Conservation (phyloP, 1,140 invertebrate species). For the Leptinotarsa undecemlineata region DNA sequence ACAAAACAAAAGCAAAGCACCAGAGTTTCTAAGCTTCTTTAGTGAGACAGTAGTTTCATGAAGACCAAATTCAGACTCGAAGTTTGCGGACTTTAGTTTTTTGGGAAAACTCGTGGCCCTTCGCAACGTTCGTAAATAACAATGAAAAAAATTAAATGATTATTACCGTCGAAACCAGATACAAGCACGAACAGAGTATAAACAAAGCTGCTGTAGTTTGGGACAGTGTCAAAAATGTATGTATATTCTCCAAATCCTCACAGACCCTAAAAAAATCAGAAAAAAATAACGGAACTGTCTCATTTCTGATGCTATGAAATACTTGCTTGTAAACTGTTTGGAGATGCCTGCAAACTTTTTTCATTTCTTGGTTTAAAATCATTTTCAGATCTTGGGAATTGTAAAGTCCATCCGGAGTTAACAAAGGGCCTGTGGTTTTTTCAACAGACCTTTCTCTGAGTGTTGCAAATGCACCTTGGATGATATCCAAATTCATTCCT, state of each 20-base stretch:
- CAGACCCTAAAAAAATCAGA: constrained; percentile 39
- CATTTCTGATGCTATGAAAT: neutral
- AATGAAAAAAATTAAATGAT: too few species aligned
- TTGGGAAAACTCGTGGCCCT: too few species aligned
- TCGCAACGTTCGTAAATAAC: too few species aligned
- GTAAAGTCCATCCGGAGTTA: constrained; percentile 20
- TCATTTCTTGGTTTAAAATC: constrained; percentile 43
- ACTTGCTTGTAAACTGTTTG: constrained; percentile 44
- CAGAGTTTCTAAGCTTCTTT: too few species aligned
- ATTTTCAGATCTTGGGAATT: constrained; percentile 32
- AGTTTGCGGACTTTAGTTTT: too few species aligned
- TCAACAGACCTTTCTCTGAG: constrained; percentile 35
- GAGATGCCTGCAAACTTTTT: constrained; percentile 46
- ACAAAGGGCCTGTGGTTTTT: constrained; percentile 3
- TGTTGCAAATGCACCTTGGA: constrained; percentile 48
- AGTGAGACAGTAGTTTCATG: too few species aligned
- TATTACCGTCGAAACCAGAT: constrained; percentile 48
- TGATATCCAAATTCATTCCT: constrained; percentile 43
- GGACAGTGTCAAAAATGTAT: constrained; percentile 45
- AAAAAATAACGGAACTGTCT: too few species aligned
- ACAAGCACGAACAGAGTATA: constrained; percentile 49
- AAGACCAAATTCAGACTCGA: too few species aligned
- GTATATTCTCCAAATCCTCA: constrained; percentile 43
- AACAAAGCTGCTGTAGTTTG: constrained; percentile 49
- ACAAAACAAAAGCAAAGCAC: too few species aligned